Conservation (phyloP, 2,113 vertebrate genomes). For the Otus sunia region DNA sequence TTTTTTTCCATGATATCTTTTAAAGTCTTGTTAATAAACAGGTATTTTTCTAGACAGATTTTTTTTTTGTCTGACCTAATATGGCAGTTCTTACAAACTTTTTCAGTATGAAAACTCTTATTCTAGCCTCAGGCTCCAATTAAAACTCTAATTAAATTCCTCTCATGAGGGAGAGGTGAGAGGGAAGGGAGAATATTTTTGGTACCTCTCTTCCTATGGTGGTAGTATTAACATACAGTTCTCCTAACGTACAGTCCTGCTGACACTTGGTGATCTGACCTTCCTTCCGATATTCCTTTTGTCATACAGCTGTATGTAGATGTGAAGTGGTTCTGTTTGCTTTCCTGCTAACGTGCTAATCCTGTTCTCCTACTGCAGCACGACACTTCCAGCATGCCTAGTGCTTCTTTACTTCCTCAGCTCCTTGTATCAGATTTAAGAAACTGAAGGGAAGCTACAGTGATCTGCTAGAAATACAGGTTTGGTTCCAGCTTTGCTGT, state of each 20-base stretch:
- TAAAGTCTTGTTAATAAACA: neutral
- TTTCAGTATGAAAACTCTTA: neutral
- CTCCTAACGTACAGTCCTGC: neutral
- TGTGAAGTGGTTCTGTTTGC: neutral
- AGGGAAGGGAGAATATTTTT: neutral
- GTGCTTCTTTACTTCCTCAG: neutral
- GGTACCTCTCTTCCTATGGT: neutral
- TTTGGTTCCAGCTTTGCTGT: neutral
- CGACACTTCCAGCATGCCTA: neutral
- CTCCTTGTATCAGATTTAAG: neutral
- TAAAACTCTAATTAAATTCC: constrained; percentile 38
- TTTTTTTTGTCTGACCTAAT: neutral
- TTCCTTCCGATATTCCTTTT: neutral
- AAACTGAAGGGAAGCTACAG: neutral
- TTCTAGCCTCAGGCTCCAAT: constrained; percentile 17
- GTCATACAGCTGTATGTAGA: neutral
- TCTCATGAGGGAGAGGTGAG: neutral
- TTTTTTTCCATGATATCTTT: neutral
- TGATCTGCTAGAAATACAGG: neutral
- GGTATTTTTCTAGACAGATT: neutral
- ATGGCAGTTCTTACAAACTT: neutral
- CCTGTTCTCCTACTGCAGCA: neutral
- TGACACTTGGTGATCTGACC: neutral
- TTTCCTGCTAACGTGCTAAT: neutral
- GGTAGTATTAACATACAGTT: neutral